These are phyloP conservation scores for Brachyptera putata DNA, from an alignment of 2,888 invertebrate genomes.

Conservation along the genomic window DNA sequence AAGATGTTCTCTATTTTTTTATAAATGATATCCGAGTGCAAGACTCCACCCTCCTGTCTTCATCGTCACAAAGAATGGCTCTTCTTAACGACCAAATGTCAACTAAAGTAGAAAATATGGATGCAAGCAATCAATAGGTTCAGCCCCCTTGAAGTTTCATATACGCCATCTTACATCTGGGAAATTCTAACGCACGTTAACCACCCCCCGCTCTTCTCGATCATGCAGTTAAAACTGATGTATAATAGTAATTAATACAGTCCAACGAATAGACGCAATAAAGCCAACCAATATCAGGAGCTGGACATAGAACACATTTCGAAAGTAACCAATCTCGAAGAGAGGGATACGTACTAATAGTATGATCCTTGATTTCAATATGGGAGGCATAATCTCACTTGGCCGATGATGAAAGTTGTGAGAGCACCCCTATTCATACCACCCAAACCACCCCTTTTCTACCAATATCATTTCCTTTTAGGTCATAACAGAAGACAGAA, in stretches of 20 bases:
- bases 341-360: not conserved
- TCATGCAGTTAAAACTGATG: too few relatives aligned
- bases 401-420: slow-evolving; percentile 15
- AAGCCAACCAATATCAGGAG: too few relatives aligned
- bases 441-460: too few relatives aligned
- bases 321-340: too few relatives aligned
- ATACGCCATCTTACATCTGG: slow-evolving; percentile 2
- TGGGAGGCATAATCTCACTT: slow-evolving; percentile 12
- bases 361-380: not conserved
- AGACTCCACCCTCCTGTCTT: slow-evolving; percentile 27
- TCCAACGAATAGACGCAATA: too few relatives aligned
- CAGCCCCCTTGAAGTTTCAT: not conserved
- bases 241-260: too few relatives aligned
- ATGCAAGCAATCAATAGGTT: slow-evolving; percentile 28
- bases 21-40: slow-evolving; percentile 24
- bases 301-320: too few relatives aligned
- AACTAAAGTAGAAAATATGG: slow-evolving; percentile 30
- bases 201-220: too few relatives aligned
- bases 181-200: not conserved
- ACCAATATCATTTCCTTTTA: not conserved
- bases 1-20: slow-evolving; percentile 7
- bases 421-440: not conserved
- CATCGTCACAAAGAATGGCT: slow-evolving; percentile 5
- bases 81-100: slow-evolving; percentile 20
- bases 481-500: not conserved